phyloP scores from a whole-genome alignment of 2,888 invertebrate species.

The Argyresthia albistria region DNA sequence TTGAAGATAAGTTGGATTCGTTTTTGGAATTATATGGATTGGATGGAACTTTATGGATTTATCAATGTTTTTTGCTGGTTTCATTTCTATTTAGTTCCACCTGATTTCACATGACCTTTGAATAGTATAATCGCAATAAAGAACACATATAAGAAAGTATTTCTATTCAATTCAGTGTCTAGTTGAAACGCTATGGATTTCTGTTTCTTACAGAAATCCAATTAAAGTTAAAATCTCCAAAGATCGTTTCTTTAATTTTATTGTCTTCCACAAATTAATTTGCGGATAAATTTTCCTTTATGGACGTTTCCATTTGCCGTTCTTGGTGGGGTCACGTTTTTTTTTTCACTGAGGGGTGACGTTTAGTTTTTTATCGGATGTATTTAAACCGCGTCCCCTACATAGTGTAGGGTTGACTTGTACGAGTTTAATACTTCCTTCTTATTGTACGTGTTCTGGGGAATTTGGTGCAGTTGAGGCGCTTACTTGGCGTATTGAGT shows the following conservation, averaged over 20 bases:
- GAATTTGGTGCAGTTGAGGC: slow-evolving; percentile 11
- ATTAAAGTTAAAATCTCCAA: slow-evolving; percentile 1
- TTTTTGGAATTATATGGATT: too few species aligned
- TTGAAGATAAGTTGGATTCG: background rate
- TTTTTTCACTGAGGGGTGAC: slow-evolving; percentile 39
- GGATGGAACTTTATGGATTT: too few species aligned
- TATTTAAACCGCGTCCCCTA: slow-evolving; percentile 43
- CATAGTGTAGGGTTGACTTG: slow-evolving; percentile 50
- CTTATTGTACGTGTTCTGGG: slow-evolving; percentile 27
- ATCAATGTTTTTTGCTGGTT: too few species aligned
- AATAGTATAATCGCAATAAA: background rate
- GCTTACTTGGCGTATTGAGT: slow-evolving; percentile 7
- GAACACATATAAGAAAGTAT: background rate
- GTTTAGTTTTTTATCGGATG: slow-evolving; percentile 66
- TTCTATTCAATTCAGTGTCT: too few species aligned
- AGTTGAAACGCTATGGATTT: background rate
- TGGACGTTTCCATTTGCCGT: slow-evolving; percentile 47
- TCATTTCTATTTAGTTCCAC: too few species aligned
- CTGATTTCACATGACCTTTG: too few species aligned
- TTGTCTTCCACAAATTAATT: slow-evolving; percentile 63
- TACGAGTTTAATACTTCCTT: slow-evolving; percentile 63
- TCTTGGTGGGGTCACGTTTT: slow-evolving; percentile 39
- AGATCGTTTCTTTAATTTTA: slow-evolving; percentile 37
- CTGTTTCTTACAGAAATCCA: background rate
- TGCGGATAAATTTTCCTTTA: slow-evolving; percentile 68